phyloP scores from a whole-genome alignment of 2,888 invertebrate genomes.

The Griposia aprilina region DNA sequence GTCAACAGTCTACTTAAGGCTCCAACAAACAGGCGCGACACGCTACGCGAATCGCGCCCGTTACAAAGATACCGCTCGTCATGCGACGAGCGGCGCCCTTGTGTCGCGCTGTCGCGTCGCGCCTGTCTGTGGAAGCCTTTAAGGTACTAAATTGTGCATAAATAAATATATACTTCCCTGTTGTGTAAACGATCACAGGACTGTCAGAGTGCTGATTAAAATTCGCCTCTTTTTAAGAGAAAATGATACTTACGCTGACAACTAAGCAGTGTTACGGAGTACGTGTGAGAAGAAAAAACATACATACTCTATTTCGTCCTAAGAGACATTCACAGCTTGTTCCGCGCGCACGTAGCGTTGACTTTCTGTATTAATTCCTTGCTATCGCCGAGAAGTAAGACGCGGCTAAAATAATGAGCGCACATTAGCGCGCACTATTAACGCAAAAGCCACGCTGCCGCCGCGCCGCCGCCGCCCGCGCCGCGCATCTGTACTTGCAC shows the following conservation, averaged over 20 bases:
- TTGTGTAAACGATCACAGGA: neutral
- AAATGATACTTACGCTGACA: neutral
- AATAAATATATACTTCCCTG: neutral
- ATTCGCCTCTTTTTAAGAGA: neutral
- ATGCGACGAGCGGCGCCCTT: too few relatives aligned
- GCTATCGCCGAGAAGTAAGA: neutral
- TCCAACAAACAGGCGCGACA: too few relatives aligned
- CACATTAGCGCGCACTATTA: slow-evolving; percentile 4
- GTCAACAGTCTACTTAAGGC: neutral
- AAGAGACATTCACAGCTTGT: neutral
- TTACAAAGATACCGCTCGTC: too few relatives aligned
- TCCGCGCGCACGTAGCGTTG: neutral
- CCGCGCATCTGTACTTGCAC: too few relatives aligned
- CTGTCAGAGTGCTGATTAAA: neutral
- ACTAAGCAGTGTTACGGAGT: neutral
- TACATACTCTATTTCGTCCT: neutral
- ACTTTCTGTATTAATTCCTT: neutral
- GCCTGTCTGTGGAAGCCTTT: too few relatives aligned
- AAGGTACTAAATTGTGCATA: neutral
- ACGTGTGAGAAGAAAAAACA: neutral
- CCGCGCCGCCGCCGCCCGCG: too few relatives aligned
- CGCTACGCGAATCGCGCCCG: too few relatives aligned
- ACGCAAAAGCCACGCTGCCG: neutral
- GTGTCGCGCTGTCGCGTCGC: too few relatives aligned
- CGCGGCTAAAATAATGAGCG: slow-evolving; percentile 5